These are phyloP conservation scores for Bombus impatiens DNA, from an alignment of 1,140 invertebrate genomes.

Conservation along the genomic window DNA sequence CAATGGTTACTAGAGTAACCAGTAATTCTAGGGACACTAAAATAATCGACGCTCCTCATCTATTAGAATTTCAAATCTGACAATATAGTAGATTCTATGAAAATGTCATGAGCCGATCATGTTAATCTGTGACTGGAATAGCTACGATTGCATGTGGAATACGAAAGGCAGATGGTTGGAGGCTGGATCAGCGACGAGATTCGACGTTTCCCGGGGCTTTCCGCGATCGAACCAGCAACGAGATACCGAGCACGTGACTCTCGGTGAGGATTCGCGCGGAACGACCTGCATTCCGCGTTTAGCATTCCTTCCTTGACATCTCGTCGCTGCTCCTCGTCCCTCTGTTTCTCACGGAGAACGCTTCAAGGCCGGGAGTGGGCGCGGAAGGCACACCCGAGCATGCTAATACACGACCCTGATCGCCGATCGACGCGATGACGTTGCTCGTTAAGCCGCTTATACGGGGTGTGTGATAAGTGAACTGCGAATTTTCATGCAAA, in stretches of 20 bases:
- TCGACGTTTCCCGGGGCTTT: neutral
- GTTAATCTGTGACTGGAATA: neutral
- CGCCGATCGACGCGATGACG: slow-evolving; percentile 57
- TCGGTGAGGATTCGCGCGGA: slow-evolving; percentile 17
- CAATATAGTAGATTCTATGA: neutral
- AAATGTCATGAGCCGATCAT: neutral
- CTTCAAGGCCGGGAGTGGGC: slow-evolving; percentile 61
- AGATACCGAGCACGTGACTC: slow-evolving; percentile 39
- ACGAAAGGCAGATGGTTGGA: neutral
- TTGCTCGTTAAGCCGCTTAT: slow-evolving; percentile 40
- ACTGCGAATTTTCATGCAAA: too few relatives aligned
- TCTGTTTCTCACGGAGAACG: slow-evolving; percentile 42
- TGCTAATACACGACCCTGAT: slow-evolving; percentile 64
- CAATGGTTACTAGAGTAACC: neutral
- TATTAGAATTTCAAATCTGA: neutral
- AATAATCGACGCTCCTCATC: neutral
- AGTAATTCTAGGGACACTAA: neutral
- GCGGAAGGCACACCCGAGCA: slow-evolving; percentile 66
- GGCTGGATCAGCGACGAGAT: neutral
- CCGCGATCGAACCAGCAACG: slow-evolving; percentile 13
- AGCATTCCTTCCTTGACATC: slow-evolving; percentile 53
- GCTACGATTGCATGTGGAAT: too few relatives aligned
- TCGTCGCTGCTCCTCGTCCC: slow-evolving; percentile 40
- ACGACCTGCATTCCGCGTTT: slow-evolving; percentile 50
- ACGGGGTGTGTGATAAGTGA: neutral